These are phyloP conservation scores for Folsomia manolachei DNA, from an alignment of 2,888 invertebrate genomes.

Conservation along the genomic window DNA sequence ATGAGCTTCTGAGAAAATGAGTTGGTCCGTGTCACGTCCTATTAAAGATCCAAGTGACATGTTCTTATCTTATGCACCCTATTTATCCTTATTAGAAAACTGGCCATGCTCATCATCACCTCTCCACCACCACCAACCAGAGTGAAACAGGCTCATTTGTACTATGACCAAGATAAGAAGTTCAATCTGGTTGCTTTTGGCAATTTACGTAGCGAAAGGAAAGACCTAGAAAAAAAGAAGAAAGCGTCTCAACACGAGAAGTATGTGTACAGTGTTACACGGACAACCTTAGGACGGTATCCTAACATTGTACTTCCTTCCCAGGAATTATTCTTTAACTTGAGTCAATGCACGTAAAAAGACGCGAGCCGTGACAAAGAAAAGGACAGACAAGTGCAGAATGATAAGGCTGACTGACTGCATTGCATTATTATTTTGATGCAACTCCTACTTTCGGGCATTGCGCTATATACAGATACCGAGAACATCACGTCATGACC, in stretches of 20 bases:
- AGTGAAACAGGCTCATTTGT: not conserved
- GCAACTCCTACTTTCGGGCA: too few species aligned
- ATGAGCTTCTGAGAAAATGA: constrained; percentile 3
- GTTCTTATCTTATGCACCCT: not conserved
- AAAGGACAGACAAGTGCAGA: not conserved
- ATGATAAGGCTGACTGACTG: not conserved
- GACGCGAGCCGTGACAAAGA: not conserved
- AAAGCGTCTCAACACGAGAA: not conserved
- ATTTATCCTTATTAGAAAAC: constrained; percentile 4
- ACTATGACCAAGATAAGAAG: not conserved
- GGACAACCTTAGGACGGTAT: too few species aligned
- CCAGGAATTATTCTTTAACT: not conserved
- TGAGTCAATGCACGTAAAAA: not conserved
- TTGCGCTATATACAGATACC: too few species aligned
- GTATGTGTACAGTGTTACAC: too few species aligned
- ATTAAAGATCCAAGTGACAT: not conserved
- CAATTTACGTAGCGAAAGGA: too few species aligned
- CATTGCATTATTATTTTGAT: too few species aligned
- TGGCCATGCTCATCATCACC: not conserved
- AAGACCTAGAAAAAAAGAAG: not conserved
- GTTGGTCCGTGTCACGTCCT: constrained; percentile 2
- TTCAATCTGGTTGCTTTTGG: not conserved
- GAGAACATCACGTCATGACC: too few species aligned
- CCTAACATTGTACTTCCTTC: too few species aligned
- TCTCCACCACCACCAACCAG: not conserved